Base-by-base conservation (phyloP, 2,888 invertebrate genomes). In the Mythimna vitellina region DNA sequence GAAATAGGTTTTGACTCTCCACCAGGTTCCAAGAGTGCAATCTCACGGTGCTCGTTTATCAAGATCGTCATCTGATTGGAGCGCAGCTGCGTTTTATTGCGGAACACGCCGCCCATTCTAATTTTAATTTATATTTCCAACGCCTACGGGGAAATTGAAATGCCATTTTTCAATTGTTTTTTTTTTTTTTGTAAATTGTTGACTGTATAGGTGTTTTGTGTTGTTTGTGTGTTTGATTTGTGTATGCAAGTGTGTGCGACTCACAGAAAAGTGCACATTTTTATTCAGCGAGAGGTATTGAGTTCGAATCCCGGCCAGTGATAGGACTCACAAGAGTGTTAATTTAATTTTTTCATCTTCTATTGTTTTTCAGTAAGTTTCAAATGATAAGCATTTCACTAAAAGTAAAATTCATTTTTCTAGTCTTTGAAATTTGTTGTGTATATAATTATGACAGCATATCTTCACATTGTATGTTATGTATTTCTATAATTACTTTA, bases 41-140 rank as follows among this genome's bases (percentile, higher is more conserved):
- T 94, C 95, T 96, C 95, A 96, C 93, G 92, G 92, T 88, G 92
- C 84, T 96, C 96, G 94, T 96, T 96, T 96, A 96, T 96, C 96
- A 96, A 93, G 94, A 95, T 95, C 94, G 95, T 92, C 93, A 92
- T 93, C 92, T 93, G 95, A 95, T 95, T 93, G 95, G 93, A 93
- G 93, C 80, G 92, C 91, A 96, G 96, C 96, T 96, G 96, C 94
- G 94, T 95, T 96, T 95, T 95, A 95, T 95, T 94, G 94, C 92
- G 92, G 93, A 94, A 94, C 93, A 90, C 88, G 88, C 85, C 87
- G 89, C 93, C 93, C 91, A 92, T 95, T 92, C 92, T 90, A 93
- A 95, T 95, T 95, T 94, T 93, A 95, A 96, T 93, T 93, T 93
- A 92, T 92, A 89, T 91, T 90, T 89, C 88, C 83, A 86, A 86